Base-by-base conservation (phyloP, 2,888 invertebrate species). In the Ochropleura leucogaster region DNA sequence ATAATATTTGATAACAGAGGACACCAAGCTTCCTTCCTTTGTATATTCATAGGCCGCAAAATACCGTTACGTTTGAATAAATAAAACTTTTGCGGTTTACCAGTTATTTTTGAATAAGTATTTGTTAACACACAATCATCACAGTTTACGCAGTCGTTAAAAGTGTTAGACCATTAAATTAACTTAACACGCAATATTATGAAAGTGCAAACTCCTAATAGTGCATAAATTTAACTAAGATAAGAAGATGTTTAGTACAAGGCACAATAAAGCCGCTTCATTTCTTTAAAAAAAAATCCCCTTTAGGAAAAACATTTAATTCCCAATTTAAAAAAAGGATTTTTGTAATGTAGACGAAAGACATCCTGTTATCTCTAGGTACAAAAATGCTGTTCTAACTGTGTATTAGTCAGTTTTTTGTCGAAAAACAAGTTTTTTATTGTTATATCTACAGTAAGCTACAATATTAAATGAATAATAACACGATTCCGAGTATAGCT, bases 401-500 rank as follows among this genome's bases (percentile, higher is more conserved):
- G 76, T 72, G 46, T 47, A 9, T 20, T 60, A 59, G 20, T 64
- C 30, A 67, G 72, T 84, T 82, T 72, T 72, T 69, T 63, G 55
- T 63, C 14, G 46, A 53, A 53, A 85, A 82, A 81, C 85, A 47
- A 65, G 85, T 75, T 85, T 82, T 51, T 53, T 59, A 55, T 62
- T 63, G 16, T 59, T 40, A n/a, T 14, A 14, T 49, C 42, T 20
- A 44, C 72, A n/a, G 6, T 40, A 60, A 78, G 72, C 62, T n/a
- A 71, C 44, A 47, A 46, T 30, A 62, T 57, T 63, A 64, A 55
- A 71, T 30, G 30, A 55, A 44, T 67, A 83, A 83, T 55, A 79
- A 62, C 44, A 59, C 6, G 10, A 51, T 57, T 68, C 80, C 12
- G 30, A 72, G 46, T 47, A 69, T 30, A 64, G 16, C 20, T 10